Base-by-base conservation (phyloP, 2,888 invertebrate species). In the Diaprepes abbreviatus region DNA sequence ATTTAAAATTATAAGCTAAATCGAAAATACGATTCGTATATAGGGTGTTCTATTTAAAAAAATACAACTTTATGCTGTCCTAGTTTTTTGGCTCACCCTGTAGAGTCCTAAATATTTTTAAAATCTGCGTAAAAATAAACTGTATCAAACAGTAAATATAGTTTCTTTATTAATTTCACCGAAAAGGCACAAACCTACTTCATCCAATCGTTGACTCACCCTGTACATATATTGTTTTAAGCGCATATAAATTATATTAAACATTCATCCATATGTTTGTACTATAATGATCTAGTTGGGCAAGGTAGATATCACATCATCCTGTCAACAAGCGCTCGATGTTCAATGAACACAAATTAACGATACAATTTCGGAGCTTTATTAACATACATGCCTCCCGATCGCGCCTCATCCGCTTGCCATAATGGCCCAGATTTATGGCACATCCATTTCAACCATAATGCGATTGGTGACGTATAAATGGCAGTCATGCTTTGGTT, bases 401-500 rank as follows among this genome's bases (percentile, higher is more conserved):
- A 59, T 66, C 52, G 45, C 50, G 48, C 57, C 45, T 35, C 57
- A 57, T 65, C 45, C 54, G 35, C 36, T 16, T 57, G 40, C 55
- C 35, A 55, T 55, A 55, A 55, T 28, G 48, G 58, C 19, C 35
- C n/a, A 31, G 50, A 59, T 66, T 66, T 59, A 66, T 66, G 50
- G 59, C 28, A 40, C 59, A 59, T 59, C 59, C 31, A 50, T 66
- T 58, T 43, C n/a, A 48, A 48, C 48, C 45, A 57, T 48, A 65
- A 65, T 58, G 40, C 33, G 57, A 65, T 65, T 57, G 40, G 48
- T 58, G 58, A 65, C 58, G 28, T 63, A 54, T 63, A 33, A 54
- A 54, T 59, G 31, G 31, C 31, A 48, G 33, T 59, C 19, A 33
- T 59, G 59, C 45, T 59, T 59, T 45, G 33, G 28, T 50, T 50